phyloP scores from a whole-genome alignment of 2,888 invertebrate genomes.

The Tetranychus truncatus region DNA sequence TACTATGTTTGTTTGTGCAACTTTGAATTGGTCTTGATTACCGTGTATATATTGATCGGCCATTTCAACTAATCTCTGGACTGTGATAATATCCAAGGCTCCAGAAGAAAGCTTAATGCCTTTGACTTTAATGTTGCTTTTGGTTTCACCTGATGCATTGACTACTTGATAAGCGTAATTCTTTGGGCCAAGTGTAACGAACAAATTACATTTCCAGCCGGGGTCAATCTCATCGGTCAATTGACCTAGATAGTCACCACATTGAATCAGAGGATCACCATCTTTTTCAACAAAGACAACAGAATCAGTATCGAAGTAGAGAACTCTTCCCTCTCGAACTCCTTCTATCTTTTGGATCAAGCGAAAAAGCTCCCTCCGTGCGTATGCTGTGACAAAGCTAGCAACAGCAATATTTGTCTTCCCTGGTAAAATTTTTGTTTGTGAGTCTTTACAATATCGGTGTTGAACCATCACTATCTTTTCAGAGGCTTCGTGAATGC shows the following conservation, averaged over 20 bases:
- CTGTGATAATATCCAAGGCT: too few species aligned
- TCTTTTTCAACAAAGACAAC: slow-evolving; percentile 28
- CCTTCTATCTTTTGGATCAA: not conserved
- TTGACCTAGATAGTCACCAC: slow-evolving; percentile 30
- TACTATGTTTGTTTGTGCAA: too few species aligned
- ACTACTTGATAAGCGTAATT: slow-evolving; percentile 6
- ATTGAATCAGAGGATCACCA: not conserved
- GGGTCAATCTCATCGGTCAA: slow-evolving; percentile 31
- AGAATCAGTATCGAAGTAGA: slow-evolving; percentile 33
- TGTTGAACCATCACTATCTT: not conserved
- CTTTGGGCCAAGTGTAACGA: not conserved
- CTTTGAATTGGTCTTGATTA: too few species aligned
- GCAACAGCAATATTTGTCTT: slow-evolving; percentile 5
- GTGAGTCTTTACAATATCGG: not conserved
- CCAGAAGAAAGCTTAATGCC: too few species aligned
- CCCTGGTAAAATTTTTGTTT: not conserved
- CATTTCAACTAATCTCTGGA: too few species aligned
- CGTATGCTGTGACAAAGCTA: slow-evolving; percentile 5
- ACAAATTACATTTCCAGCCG: not conserved
- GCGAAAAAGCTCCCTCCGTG: not conserved
- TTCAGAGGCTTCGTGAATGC: not conserved
- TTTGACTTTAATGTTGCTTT: too few species aligned
- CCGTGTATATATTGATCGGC: too few species aligned
- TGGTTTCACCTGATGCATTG: too few species aligned
- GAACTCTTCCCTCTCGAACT: not conserved